Base-by-base conservation (phyloP, 1,140 invertebrate species). In the Drosophila setifemur region DNA sequence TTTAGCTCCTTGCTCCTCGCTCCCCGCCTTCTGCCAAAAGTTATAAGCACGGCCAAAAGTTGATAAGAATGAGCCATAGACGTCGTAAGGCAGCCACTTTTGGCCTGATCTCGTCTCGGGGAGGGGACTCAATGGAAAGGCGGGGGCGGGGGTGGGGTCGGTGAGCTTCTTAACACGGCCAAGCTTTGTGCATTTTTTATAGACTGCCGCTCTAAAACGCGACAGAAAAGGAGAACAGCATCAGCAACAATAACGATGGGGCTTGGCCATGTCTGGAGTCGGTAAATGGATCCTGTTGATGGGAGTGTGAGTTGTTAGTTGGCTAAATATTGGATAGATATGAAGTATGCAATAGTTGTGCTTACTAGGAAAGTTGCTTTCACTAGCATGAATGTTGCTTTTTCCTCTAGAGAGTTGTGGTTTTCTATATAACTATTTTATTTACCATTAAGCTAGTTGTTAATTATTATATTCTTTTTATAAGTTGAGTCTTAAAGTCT, bases 41-140 rank as follows among this genome's bases (percentile, higher is more conserved):
- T 85, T 85, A 85, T 79, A 85, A 85, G 81, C 81, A 85, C 67
- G 82, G 67, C 75, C 75, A 72, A 85, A 85, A 85, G 71, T 85
- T 85, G 79, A 85, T 85, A 85, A 86, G 81, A 86, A 85, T 86
- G 81, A 85, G 81, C 78, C 79, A 85, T 83, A 85, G 78, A 83
- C 78, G 79, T 83, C 74, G 79, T 83, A 73, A 71, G 71, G 79
- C 81, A 85, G 81, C 74, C 73, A 79, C 81, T 86, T 72, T 77
- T 75, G 64, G 25, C 43, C 26, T 0, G 16, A 11, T 28, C 29
- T 50, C 21, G 21, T 50, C 23, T 14, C n/a, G n/a, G 14, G 16
- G 37, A 16, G 23, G 33, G 33, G 7, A 9, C 2, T 8, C 1
- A 5, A 37, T 19, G 19, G n/a, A 25, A 7, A 5, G 12, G 11